Evolutionary conservation across 1,140 invertebrate species (phyloP), one percentile per base, ranked within the genome.

Genomic region (Nylanderia fulva): DNA sequence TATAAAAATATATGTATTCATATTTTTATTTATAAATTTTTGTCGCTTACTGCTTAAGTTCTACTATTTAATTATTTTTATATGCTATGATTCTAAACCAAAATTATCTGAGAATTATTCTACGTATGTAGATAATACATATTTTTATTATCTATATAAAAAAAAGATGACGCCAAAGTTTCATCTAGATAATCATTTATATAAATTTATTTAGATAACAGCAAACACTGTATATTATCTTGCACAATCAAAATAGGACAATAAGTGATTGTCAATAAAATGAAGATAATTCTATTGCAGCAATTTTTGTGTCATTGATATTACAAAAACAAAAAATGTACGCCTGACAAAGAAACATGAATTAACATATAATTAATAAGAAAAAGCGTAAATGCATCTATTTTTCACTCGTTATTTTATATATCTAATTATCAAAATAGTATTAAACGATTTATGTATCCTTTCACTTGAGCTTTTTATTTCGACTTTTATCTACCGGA

Each of bases 171-270:
- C n/a, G n/a, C n/a, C n/a, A n/a, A n/a, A n/a, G n/a, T n/a, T n/a
- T n/a, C n/a, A n/a, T n/a, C n/a, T n/a, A n/a, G n/a, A n/a, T n/a
- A n/a, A n/a, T n/a, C n/a, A n/a, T n/a, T n/a, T n/a, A n/a, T n/a
- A n/a, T n/a, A n/a, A n/a, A n/a, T n/a, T n/a, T n/a, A n/a, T n/a
- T n/a, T n/a, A n/a, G n/a, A n/a, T n/a, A n/a, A n/a, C n/a, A n/a
- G n/a, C n/a, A n/a, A n/a, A n/a, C n/a, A n/a, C n/a, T n/a, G 60
- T 71, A 82, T 69, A 69, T 79, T 29, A 27, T 54, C 18, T 33
- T 15, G 24, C 24, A 7, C 7, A 15, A 54, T 72, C 7, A 69
- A 24, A 74, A 21, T 15, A 7, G 8, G 2, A 56, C 9, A 36
- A 56, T 56, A 24, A 74, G 1, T 2, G 33, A 71, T 29, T 29